Base-by-base conservation (phyloP, 2,113 vertebrate genomes). In the Nyctibius bracteatus region DNA sequence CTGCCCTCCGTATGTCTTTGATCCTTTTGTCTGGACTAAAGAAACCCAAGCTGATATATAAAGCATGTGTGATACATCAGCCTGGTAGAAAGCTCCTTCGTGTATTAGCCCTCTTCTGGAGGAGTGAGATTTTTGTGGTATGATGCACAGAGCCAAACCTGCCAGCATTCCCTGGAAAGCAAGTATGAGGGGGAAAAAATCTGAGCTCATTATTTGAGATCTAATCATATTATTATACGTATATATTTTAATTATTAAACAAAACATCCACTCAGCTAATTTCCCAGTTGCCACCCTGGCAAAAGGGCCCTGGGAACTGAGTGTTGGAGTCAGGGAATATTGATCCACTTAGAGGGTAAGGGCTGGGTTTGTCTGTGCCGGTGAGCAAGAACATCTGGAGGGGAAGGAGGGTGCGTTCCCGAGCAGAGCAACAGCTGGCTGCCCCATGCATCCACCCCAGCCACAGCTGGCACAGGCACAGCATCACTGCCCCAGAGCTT, bases 161-260 rank as follows among this genome's bases (percentile, higher is more conserved):
- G 96, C 92, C 95, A 95, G 83, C 88, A 72, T 94, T 97, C 95
- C 94, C 94, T 97, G 94, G 94, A 97, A 97, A 97, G 96, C 92
- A 43, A 39, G 92, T 85, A 90, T 71, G 91, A 86, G 24, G 11
- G 44, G 61, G 12, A 41, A 95, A 94, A 78, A 88, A 70, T 89
- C 82, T 86, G 81, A 96, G 90, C 72, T 94, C 80, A 61, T 93
- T 83, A 88, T 65, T 75, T 61, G 94, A 95, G 94, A 74, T 28
- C 52, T 37, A 86, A 94, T 57, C 72, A 4, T 92, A 33, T 78
- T 63, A 71, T 81, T 89, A 30, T 20, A 81, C 5, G 4, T 43
- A 65, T 55, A 47, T 12, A 71, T 87, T 57, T 77, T 84, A 47
- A 21, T 81, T 90, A 61, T 71, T 47, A 74, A 94, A 41, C 46